A percentile compares a stretch with the other conserved stretches of the same genome.
Conservation (phyloP, 2,113 vertebrate species). For the Pipra filicauda region DNA sequence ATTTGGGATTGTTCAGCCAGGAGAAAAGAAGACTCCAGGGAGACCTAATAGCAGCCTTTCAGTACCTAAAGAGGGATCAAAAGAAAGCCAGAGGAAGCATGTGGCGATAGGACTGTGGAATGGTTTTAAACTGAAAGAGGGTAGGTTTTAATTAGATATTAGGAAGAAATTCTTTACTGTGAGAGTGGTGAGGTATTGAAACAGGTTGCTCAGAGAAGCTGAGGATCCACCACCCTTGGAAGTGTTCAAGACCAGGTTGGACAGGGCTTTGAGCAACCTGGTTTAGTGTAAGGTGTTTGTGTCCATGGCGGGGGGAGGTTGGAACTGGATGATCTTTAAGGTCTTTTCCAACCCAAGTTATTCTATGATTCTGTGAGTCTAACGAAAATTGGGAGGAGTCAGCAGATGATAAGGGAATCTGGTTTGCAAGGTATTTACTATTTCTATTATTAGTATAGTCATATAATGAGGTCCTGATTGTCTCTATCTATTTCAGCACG, state of each 20-base stretch:
- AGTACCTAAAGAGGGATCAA: neutral
- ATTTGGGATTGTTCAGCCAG: neutral
- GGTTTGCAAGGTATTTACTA: neutral
- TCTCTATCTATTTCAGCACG: neutral
- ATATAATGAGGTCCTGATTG: neutral
- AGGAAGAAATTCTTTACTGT: neutral
- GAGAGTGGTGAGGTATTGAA: neutral
- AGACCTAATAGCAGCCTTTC: neutral
- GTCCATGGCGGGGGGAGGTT: neutral
- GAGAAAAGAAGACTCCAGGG: neutral
- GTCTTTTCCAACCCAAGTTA: neutral
- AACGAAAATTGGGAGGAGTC: rapidly evolving
- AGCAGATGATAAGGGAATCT: neutral
- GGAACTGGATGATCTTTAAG: neutral
- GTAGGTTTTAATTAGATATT: neutral
- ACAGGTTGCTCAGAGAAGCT: neutral
- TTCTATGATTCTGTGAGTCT: neutral
- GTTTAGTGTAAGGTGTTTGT: neutral
- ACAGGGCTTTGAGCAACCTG: neutral
- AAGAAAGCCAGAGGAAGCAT: neutral
- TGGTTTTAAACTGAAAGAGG: neutral
- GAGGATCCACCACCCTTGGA: neutral
- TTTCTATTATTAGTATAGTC: neutral
- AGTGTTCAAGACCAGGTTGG: neutral
- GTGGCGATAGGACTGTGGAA: neutral